Conservation (phyloP, 2,888 invertebrate genomes). For the Standfussiana lucernea region DNA sequence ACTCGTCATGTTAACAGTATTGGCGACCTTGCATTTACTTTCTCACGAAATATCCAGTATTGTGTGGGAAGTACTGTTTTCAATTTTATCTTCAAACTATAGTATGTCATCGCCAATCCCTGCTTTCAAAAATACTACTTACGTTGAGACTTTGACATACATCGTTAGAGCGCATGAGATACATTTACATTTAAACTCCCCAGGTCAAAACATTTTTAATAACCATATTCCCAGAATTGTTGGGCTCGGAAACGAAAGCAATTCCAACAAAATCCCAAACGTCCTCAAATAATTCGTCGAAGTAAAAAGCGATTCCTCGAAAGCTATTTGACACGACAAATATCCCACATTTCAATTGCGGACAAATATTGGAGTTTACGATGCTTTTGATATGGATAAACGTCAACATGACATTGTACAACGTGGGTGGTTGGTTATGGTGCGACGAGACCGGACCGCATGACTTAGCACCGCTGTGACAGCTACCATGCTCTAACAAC, state of each 20-base stretch:
- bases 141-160: background rate
- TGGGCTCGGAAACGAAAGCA: background rate
- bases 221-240: slow-evolving; percentile 13
- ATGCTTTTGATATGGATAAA: slow-evolving; percentile 67
- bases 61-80: slow-evolving; percentile 33
- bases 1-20: slow-evolving; percentile 14
- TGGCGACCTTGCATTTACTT: slow-evolving; percentile 54
- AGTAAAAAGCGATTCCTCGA: background rate
- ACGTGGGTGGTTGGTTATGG: slow-evolving; percentile 79
- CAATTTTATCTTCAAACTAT: slow-evolving; percentile 14
- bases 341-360: slow-evolving; percentile 47
- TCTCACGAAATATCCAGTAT: slow-evolving; percentile 48
- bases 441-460: slow-evolving; percentile 74
- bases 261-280: slow-evolving; percentile 5
- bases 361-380: slow-evolving; percentile 65
- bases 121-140: slow-evolving; percentile 15
- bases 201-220: slow-evolving; percentile 11
- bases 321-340: slow-evolving; percentile 43
- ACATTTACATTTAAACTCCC: background rate
- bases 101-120: slow-evolving; percentile 36
- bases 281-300: slow-evolving; percentile 9
- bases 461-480: slow-evolving; percentile 75
- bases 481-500: slow-evolving; percentile 74
- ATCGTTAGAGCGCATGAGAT: background rate
- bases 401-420: slow-evolving; percentile 66